A percentile compares a stretch with the other conserved stretches of the same genome.
Evolutionary conservation across 2,888 invertebrate species (phyloP).

Genomic region (Ornithoptera priamus): DNA sequence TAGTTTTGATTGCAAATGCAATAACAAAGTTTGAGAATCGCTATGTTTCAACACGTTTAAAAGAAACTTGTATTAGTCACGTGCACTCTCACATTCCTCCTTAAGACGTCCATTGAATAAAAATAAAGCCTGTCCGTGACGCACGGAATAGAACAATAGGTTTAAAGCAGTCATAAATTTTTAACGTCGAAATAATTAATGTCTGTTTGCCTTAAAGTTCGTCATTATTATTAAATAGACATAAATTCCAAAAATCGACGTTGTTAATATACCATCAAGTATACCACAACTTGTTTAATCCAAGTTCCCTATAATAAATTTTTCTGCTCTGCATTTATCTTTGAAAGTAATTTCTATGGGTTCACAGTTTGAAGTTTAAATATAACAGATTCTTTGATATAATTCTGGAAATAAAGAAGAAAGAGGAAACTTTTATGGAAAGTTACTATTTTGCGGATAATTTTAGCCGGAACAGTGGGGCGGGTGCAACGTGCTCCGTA

Average conservation of each 20-base stretch:
- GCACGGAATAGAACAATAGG: slow-evolving; percentile 11
- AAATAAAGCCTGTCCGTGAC: slow-evolving; percentile 19
- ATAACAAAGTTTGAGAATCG: slow-evolving; percentile 38
- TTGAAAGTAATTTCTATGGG: too few relatives aligned
- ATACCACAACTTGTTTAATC: too few relatives aligned
- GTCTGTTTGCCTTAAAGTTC: too few relatives aligned
- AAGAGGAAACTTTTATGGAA: too few relatives aligned
- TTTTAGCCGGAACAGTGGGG: not conserved
- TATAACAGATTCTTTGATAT: too few relatives aligned
- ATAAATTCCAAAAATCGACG: too few relatives aligned
- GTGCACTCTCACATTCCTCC: slow-evolving; percentile 45
- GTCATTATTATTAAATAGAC: too few relatives aligned
- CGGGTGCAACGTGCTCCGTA: slow-evolving; percentile 24
- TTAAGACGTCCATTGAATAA: slow-evolving; percentile 29
- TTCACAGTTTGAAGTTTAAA: too few relatives aligned
- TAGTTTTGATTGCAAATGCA: not conserved
- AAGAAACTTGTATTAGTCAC: slow-evolving; percentile 41
- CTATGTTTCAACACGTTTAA: slow-evolving; percentile 40
- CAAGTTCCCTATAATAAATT: too few relatives aligned
- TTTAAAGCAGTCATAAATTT: slow-evolving; percentile 1
- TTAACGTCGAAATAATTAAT: not conserved
- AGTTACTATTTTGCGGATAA: not conserved
- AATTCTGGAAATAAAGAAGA: too few relatives aligned
- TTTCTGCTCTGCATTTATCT: too few relatives aligned
- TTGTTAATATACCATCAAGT: too few relatives aligned